These are phyloP conservation scores for Drosophila ohnishii DNA, from an alignment of 1,140 invertebrate species.

Conservation along the genomic window DNA sequence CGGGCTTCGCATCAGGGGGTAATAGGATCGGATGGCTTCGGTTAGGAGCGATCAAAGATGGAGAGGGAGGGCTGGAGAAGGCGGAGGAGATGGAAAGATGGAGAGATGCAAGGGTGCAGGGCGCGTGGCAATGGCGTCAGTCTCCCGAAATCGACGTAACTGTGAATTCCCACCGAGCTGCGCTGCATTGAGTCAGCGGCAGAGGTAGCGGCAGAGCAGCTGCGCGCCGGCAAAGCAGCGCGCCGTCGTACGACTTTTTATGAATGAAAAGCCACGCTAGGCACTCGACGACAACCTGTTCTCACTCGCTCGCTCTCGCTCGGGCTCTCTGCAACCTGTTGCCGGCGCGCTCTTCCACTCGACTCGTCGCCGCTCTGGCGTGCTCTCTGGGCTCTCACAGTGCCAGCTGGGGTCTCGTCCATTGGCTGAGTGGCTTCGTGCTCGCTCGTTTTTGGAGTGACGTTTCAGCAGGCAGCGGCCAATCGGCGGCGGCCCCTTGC, in stretches of 20 bases:
- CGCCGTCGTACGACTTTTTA: slow-evolving; percentile 31
- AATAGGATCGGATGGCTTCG: slow-evolving; percentile 23
- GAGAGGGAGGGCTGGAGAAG: neutral
- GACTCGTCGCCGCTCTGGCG: slow-evolving; percentile 5
- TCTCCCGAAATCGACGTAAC: slow-evolving; percentile 33
- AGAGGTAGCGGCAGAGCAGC: slow-evolving; percentile 15
- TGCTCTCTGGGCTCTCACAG: slow-evolving; percentile 1
- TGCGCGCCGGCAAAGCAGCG: slow-evolving; percentile 10
- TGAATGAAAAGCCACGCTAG: slow-evolving; percentile 41
- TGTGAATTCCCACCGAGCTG: slow-evolving; percentile 37
- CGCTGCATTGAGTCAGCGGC: slow-evolving; percentile 54
- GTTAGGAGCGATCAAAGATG: slow-evolving; percentile 19
- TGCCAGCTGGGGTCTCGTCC: neutral
- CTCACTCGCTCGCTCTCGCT: neutral
- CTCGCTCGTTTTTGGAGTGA: slow-evolving; percentile 18
- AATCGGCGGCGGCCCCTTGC: neutral
- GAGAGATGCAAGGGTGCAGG: slow-evolving; percentile 28
- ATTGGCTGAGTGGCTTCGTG: slow-evolving; percentile 23
- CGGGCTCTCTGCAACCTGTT: slow-evolving; percentile 27
- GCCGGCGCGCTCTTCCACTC: slow-evolving; percentile 25
- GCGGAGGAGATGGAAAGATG: neutral
- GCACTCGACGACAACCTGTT: slow-evolving; percentile 26
- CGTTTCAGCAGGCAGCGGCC: slow-evolving; percentile 10
- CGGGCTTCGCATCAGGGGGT: slow-evolving; percentile 9
- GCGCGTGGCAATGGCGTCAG: slow-evolving; percentile 61